Conservation (phyloP, 1,140 invertebrate species). For the Panonychus citri region DNA sequence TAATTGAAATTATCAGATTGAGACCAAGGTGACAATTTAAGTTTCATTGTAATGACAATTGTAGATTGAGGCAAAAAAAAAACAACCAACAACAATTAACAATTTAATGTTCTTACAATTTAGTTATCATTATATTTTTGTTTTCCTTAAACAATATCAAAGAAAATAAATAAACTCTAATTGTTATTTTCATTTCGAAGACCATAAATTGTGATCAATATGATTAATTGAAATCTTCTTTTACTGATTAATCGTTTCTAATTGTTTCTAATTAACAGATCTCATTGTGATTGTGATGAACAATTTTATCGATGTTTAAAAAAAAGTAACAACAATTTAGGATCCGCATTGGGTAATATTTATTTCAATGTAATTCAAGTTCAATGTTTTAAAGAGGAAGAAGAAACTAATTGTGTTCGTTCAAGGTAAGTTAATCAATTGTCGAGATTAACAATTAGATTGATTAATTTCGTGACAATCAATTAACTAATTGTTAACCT, state of each 20-base stretch:
- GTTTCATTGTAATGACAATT: no score
- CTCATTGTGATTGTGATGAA: conserved; percentile 60
- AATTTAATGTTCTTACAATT: neutral
- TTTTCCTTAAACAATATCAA: neutral
- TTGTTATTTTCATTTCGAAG: neutral
- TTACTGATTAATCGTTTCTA: neutral
- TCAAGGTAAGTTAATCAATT: no score
- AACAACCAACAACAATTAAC: no score
- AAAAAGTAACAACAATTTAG: conserved; percentile 35
- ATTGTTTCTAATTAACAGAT: conserved; percentile 19
- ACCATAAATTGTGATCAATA: neutral
- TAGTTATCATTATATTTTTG: neutral
- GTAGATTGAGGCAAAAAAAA: no score
- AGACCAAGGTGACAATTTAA: no score
- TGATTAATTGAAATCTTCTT: neutral
- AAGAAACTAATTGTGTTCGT: neutral
- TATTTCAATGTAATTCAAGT: conserved; percentile 63
- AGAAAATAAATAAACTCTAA: neutral
- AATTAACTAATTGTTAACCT: no score
- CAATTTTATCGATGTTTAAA: conserved; percentile 57
- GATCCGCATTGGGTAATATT: conserved; percentile 51
- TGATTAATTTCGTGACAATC: no score
- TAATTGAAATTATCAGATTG: no score
- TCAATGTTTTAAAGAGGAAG: conserved; percentile 36
- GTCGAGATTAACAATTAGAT: no score